These are phyloP conservation scores for Falco columbarius DNA, from an alignment of 2,797 vertebrate species.

Conservation along the genomic window DNA sequence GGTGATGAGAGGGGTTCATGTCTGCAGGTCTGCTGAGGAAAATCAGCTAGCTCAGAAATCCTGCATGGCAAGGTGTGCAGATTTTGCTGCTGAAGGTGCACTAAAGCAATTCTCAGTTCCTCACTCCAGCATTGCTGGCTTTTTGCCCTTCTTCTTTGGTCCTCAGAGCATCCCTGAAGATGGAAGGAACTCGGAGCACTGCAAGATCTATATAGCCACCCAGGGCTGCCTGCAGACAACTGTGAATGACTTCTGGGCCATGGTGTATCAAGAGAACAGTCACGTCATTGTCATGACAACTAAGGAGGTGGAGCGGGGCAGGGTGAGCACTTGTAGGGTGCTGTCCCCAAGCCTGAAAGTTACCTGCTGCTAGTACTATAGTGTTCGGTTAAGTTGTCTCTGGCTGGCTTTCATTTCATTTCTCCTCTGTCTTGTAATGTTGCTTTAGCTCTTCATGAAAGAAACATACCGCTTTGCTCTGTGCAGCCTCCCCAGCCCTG, in stretches of 20 bases:
- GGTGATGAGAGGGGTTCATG: background rate
- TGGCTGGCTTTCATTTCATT: background rate
- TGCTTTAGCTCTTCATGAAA: background rate
- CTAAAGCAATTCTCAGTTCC: background rate
- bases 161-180: conserved; percentile 84
- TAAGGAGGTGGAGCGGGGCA: conserved; percentile 87
- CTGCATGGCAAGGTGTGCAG: accelerated
- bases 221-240: conserved; percentile 90
- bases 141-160: conserved; percentile 9
- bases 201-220: conserved; percentile 88
- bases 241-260: conserved; percentile 88
- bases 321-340: conserved; percentile 72
- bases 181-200: conserved; percentile 77
- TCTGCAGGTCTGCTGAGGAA: background rate
- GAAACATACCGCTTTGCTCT: background rate
- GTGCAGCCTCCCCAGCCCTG: background rate
- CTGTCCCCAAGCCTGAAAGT: background rate
- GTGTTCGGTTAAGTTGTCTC: background rate
- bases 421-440: background rate
- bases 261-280: conserved; percentile 89
- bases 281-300: conserved; percentile 91
- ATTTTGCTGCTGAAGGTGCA: background rate
- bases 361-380: background rate
- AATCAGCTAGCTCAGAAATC: background rate
- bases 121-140: background rate